phyloP scores from a whole-genome alignment of 1,140 invertebrate genomes.

The Eufriesea mexicana region DNA sequence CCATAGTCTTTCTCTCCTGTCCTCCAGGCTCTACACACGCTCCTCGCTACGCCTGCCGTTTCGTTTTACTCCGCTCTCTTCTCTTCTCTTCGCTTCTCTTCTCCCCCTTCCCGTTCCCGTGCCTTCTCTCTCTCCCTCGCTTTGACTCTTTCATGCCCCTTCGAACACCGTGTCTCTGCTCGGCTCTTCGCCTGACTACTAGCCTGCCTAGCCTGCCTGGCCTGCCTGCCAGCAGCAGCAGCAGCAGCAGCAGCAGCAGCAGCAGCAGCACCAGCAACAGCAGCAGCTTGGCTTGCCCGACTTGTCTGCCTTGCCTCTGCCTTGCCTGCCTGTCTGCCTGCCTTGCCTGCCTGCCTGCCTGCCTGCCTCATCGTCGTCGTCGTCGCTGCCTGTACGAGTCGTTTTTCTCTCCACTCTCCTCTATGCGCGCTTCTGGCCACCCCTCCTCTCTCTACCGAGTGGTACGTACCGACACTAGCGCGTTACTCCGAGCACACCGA shows the following conservation, averaged over 20 bases:
- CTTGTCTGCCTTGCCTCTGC: constrained; percentile 6
- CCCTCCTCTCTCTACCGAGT: constrained; percentile 25
- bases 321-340: constrained; percentile 19
- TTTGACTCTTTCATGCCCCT: constrained; percentile 32
- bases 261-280: no score
- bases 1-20: constrained; percentile 50
- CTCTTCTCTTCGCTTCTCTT: constrained; percentile 1
- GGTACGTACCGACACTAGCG: constrained; percentile 34
- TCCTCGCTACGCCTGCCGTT: constrained; percentile 52
- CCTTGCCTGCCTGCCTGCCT: constrained; percentile 3
- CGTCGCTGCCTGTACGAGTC: constrained; percentile 19
- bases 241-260: no score
- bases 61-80: constrained; percentile 46
- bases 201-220: constrained; percentile 28
- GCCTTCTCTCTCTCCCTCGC: constrained; percentile 11
- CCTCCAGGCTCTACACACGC: constrained; percentile 52
- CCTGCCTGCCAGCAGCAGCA: not conserved
- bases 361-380: no score
- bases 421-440: constrained; percentile 37
- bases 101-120: not conserved
- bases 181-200: constrained; percentile 7
- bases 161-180: constrained; percentile 24
- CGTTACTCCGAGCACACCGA: constrained; percentile 9
- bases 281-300: not conserved
- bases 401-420: constrained; percentile 50